Conservation (phyloP, 1,140 invertebrate species). For the Drosophila setifemur region DNA sequence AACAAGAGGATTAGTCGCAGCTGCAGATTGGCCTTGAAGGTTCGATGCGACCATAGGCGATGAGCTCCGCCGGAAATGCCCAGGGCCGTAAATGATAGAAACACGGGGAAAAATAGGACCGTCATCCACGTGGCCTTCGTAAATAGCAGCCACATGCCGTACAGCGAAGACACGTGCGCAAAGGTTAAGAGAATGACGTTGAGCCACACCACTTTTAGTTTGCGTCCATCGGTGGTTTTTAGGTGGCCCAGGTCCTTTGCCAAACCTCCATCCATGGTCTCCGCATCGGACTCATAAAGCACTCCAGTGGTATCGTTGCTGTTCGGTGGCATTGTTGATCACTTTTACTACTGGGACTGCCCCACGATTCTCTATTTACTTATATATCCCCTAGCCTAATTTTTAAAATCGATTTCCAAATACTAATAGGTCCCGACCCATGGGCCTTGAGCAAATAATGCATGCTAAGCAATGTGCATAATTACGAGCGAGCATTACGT, state of each 20-base stretch:
- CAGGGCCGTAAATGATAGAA: constrained; percentile 84
- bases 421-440: too few relatives aligned
- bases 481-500: too few relatives aligned
- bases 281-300: constrained; percentile 86
- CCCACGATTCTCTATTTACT: not conserved
- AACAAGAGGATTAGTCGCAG: constrained; percentile 89
- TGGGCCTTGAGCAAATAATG: too few relatives aligned
- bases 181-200: constrained; percentile 93
- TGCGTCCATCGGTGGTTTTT: constrained; percentile 70
- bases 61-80: constrained; percentile 97
- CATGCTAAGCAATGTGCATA: too few relatives aligned
- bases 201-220: constrained; percentile 92
- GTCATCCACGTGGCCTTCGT: constrained; percentile 91
- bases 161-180: constrained; percentile 92
- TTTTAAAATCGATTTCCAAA: too few relatives aligned
- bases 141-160: constrained; percentile 91
- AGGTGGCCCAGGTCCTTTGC: constrained; percentile 81
- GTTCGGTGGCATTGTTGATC: constrained; percentile 24
- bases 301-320: constrained; percentile 83
- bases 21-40: constrained; percentile 96
- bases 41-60: constrained; percentile 95
- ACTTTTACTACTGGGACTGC: not conserved
- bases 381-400: too few relatives aligned
- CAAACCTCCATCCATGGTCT: constrained; percentile 84
- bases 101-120: not conserved